Base-by-base conservation (phyloP, 2,113 vertebrate species). In the Podocnemis expansa region DNA sequence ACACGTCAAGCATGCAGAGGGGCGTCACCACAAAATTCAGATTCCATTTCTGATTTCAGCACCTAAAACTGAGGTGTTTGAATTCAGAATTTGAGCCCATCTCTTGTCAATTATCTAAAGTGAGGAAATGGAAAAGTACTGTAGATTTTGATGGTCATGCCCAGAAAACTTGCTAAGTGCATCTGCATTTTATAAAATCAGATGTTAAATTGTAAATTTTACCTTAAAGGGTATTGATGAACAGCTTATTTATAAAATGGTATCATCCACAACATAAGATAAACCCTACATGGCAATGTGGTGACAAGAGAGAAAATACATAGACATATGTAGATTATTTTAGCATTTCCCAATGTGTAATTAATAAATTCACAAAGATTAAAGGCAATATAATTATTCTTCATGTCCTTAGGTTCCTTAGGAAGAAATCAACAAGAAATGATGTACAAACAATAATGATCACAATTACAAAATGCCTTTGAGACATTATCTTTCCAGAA, bases 181-280 rank as follows among this genome's bases (percentile, higher is more conserved):
- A 67, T 4, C 29, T 82, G 41, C 22, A 91, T 89, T 54, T 86
- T 89, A 47, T 13, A 91, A 84, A 94, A 76, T 78, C 84, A 82
- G 52, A 78, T 56, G 55, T 51, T 90, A 92, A 87, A 60, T 86
- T 91, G n/a, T 82, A 95, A 93, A 89, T 95, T 60, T 34, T 91
- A 63, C 73, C 90, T 92, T 96, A 75, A 86, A 89, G 70, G 70
- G 80, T 87, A 75, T 56, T 96, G 89, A 82, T 96, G 89, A 82
- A 91, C 88, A 84, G 84, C 49, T 92, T 95, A 90, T 76, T 95
- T 91, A 86, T 93, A 91, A 83, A 91, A 93, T 93, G 94, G 89
- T 85, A 81, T 95, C 85, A 95, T 85, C 80, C 85, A 87, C 29
- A 93, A 90, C 43, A 85, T 31, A 81, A 95, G 70, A 58, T 87